A percentile compares a stretch with the other conserved stretches of the same genome.
phyloP scores from a whole-genome alignment of 1,140 invertebrate genomes.

The Drosophila grimshawi region DNA sequence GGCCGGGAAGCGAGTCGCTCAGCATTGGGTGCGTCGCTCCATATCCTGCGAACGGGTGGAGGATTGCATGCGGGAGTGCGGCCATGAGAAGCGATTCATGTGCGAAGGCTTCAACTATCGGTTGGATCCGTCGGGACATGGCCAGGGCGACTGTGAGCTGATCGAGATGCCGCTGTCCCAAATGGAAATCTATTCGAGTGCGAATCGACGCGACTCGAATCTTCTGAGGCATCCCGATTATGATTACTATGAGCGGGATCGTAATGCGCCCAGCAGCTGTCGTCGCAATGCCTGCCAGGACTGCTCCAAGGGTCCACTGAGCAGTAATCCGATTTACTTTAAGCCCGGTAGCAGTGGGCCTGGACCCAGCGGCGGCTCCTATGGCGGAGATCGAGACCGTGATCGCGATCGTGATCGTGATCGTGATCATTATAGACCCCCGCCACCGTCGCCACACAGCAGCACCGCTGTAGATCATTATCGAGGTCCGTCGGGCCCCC shows the following conservation, averaged over 20 bases:
- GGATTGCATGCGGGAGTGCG: slow-evolving; percentile 90
- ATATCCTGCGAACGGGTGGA: slow-evolving; percentile 89
- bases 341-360: slow-evolving; percentile 64
- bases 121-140: slow-evolving; percentile 87
- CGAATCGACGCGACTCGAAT: slow-evolving; percentile 74
- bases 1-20: slow-evolving; percentile 88
- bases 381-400: slow-evolving; percentile 34
- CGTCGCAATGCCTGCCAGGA: slow-evolving; percentile 73
- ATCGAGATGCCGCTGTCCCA: slow-evolving; percentile 88
- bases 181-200: slow-evolving; percentile 86
- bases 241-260: slow-evolving; percentile 91
- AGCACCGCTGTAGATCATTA: slow-evolving; percentile 80
- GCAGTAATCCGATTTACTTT: slow-evolving; percentile 70
- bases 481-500: slow-evolving; percentile 68
- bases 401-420: slow-evolving; percentile 54
- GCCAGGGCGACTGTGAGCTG: slow-evolving; percentile 90
- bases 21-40: slow-evolving; percentile 88
- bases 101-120: slow-evolving; percentile 94
- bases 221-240: slow-evolving; percentile 88
- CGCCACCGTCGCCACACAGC: slow-evolving; percentile 33
- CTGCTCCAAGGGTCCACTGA: slow-evolving; percentile 67
- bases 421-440: slow-evolving; percentile 44
- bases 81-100: slow-evolving; percentile 89
- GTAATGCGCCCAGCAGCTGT: slow-evolving; percentile 85
- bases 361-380: slow-evolving; percentile 38